phyloP scores from a whole-genome alignment of 2,797 vertebrate species.

The Fringilla coelebs region DNA sequence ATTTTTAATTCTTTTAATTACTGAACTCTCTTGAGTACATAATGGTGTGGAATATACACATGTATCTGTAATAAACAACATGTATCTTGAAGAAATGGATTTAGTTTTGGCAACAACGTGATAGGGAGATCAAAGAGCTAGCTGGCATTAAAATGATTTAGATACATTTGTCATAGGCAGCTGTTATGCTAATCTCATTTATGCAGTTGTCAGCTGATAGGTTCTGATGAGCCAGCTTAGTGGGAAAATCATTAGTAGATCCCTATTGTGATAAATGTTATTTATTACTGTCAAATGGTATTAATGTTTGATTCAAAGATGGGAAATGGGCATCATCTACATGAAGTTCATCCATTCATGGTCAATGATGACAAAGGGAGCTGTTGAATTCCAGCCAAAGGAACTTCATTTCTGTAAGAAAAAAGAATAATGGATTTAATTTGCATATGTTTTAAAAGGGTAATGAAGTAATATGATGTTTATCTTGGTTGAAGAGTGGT shows the following conservation, averaged over 20 bases:
- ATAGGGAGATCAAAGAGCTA: conserved; percentile 85
- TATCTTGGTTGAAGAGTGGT: conserved; percentile 97
- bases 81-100: conserved; percentile 74
- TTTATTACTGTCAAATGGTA: conserved; percentile 97
- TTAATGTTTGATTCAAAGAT: conserved; percentile 95
- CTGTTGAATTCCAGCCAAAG: conserved; percentile 85
- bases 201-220: conserved; percentile 90
- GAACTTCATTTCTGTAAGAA: conserved; percentile 86
- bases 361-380: conserved; percentile 86
- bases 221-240: conserved; percentile 87
- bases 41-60: conserved; percentile 67
- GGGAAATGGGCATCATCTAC: conserved; percentile 83
- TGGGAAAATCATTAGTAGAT: conserved; percentile 95
- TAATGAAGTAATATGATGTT: conserved; percentile 99
- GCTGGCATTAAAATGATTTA: conserved; percentile 84
- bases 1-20: conserved; percentile 74
- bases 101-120: conserved; percentile 73
- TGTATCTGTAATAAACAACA: conserved; percentile 75
- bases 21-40: conserved; percentile 59
- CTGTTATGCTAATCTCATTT: conserved; percentile 93
- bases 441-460: conserved; percentile 98
- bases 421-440: conserved; percentile 91
- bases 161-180: conserved; percentile 93
- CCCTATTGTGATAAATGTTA: conserved; percentile 97
- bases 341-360: conserved; percentile 80